Evolutionary conservation across 2,888 invertebrate species (phyloP), one percentile per base, ranked within the genome.

Genomic region (Unio pictorum): DNA sequence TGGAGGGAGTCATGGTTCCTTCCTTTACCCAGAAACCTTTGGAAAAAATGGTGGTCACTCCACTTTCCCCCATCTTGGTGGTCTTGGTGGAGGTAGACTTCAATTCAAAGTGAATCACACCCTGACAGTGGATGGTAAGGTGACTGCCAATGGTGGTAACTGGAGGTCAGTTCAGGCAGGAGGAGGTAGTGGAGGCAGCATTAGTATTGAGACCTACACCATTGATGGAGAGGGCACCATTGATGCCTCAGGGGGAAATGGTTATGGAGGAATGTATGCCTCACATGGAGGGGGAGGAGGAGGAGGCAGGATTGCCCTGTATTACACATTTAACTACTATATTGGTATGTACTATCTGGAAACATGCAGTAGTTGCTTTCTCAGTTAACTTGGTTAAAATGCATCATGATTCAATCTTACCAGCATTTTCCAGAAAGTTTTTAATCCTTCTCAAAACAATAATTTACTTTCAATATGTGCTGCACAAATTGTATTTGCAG

Each of bases 111-210:
- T 81, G 0, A 67, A 65, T 28, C 78, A 84, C 55, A 78, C 79
- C 11, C 71, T 85, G 26, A 84, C 83, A 45, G 66, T 66, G 4
- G 66, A 66, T 34, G 66, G 66, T 66, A 4, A 20, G 17, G 17
- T 66, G 59, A 20, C 45, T 26, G 78, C 80, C 7, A 68, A 70
- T 18, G 85, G 84, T 20, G 84, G 85, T 55, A 62, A 72, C 59
- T 82, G 76, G 75, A 66, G 71, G 61, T 84, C 85, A 0, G 77
- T 80, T 28, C 70, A 72, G 30, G 77, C 83, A 23, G 85, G 84
- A 15, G 85, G 85, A 54, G 84, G 84, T n/a, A 82, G 83, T 67
- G 85, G 83, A 15, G 85, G 85, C 23, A 69, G 77, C 67, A 76
- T 84, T 34, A 72, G 75, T 65, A 81, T 85, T n/a, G 62, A 77